Base-by-base conservation (phyloP, 2,797 vertebrate species). In the Premnoplex brunnescens region DNA sequence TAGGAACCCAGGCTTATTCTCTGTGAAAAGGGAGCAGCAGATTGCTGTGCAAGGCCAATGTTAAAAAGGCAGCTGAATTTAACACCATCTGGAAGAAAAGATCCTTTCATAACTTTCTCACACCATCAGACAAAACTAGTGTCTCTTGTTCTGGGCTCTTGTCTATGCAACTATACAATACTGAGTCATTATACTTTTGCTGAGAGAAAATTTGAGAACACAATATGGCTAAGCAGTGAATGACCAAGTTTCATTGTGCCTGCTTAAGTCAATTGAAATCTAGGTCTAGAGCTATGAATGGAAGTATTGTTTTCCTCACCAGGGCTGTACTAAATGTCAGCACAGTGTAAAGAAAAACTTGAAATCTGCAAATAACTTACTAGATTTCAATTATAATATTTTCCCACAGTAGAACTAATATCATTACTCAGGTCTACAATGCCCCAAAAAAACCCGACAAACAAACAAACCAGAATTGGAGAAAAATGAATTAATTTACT, bases 131-230 rank as follows among this genome's bases (percentile, higher is more conserved):
- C 98, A 98, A 98, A 99, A 98, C 98, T 98, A 98, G 97, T 97
- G 97, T 98, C 98, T 98, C 98, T 98, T 98, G 98, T 99, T 98
- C 98, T 67, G 96, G 93, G 97, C 97, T 93, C 98, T 98, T 98
- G 98, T 98, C 98, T 99, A 97, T 98, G 98, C 97, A 85, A 82
- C 96, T 97, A 97, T 97, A 98, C 98, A 98, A 98, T 98, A 98
- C 98, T 95, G 96, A 98, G 97, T 98, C 98, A 98, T 98, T 98
- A 98, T 98, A 98, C 98, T 97, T 98, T 98, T 98, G 97, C 97
- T 97, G 97, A 98, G 98, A 98, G 98, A 99, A 98, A 98, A 99
- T 98, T 98, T 98, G 98, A 98, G 98, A 99, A 98, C 98, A 98
- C 98, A 98, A 98, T 99, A 98, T 98, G 98, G 97, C 96, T 98